Base-by-base conservation (phyloP, 2,113 vertebrate species). In the Antennarius striatus region DNA sequence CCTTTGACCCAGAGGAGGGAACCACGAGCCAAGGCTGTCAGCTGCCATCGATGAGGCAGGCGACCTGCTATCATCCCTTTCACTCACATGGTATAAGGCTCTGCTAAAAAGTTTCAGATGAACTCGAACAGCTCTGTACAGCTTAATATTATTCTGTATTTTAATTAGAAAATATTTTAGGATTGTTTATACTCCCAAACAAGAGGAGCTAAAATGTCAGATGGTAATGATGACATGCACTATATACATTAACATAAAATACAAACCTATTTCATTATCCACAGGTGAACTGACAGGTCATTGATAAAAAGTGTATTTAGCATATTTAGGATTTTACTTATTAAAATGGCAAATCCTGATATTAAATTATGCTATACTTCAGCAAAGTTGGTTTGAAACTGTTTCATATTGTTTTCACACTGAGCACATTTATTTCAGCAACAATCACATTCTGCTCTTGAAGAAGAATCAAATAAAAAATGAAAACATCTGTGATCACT, bases 1-100 rank as follows among this genome's bases (percentile, higher is more conserved):
- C 88, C 91, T 88, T 63, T 88, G 90, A 92, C 88, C 90, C 67
- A 78, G 84, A 82, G 80, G 84, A 89, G 80, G 80, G 89, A 90
- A 83, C 89, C 86, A 91, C 90, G 87, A 92, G 90, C 85, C 86
- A 83, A 85, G 79, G 88, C 72, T 87, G 86, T 87, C 88, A 91
- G 89, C 89, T 90, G 86, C 86, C 81, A 86, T 82, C 65, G 77
- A 88, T 15, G 68, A 81, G 75, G 86, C 80, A 71, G 74, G 70
- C 86, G 77, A 84, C 85, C 84, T 73, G 84, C 83, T 91, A 84
- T 86, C 86, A 85, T 89, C 77, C 83, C 80, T 48, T 73, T 57
- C 9, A 14, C 86, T 77, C 62, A 30, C 56, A 56, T 84, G 61
- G 56, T 86, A 87, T 88, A 82, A n/a, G 55, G 82, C 70, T 74